These are phyloP conservation scores for Cacoxenus indagator DNA, from an alignment of 2,888 invertebrate genomes.

Conservation along the genomic window DNA sequence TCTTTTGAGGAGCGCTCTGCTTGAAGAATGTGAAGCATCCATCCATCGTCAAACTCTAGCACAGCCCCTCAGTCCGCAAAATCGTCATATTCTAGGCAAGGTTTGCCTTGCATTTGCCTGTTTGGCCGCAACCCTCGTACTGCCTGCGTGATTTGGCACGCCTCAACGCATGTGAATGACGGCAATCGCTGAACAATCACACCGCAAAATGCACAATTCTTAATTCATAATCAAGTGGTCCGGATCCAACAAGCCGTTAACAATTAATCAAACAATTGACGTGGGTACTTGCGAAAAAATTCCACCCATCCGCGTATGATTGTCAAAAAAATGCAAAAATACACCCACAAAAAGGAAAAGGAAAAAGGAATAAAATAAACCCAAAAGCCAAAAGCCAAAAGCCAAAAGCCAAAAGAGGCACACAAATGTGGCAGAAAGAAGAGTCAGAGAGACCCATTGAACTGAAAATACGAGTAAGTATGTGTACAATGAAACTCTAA, in stretches of 20 bases:
- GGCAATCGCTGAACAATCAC: constrained; percentile 43
- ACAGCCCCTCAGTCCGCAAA: background rate
- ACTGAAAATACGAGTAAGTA: no score
- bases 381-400: background rate
- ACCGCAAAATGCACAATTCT: constrained; percentile 25
- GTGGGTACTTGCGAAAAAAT: constrained; percentile 27
- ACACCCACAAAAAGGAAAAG: no score
- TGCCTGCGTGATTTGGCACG: constrained; percentile 26
- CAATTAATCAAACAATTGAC: constrained; percentile 60
- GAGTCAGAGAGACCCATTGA: no score
- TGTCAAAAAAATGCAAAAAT: no score
- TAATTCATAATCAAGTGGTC: constrained; percentile 19
- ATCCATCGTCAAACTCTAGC: background rate
- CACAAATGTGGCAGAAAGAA: no score
- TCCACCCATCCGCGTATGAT: no score
- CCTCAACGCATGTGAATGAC: constrained; percentile 55
- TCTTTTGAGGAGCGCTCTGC: constrained; percentile 12
- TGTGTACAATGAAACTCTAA: no score
- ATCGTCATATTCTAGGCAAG: background rate
- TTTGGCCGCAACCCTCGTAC: background rate
- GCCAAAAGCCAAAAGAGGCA: no score
- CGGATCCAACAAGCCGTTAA: constrained; percentile 59
- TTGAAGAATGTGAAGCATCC: constrained; percentile 9
- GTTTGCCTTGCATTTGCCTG: background rate
- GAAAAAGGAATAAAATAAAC: no score